phyloP scores from a whole-genome alignment of 2,888 invertebrate species.

The Charanyca ferruginea region DNA sequence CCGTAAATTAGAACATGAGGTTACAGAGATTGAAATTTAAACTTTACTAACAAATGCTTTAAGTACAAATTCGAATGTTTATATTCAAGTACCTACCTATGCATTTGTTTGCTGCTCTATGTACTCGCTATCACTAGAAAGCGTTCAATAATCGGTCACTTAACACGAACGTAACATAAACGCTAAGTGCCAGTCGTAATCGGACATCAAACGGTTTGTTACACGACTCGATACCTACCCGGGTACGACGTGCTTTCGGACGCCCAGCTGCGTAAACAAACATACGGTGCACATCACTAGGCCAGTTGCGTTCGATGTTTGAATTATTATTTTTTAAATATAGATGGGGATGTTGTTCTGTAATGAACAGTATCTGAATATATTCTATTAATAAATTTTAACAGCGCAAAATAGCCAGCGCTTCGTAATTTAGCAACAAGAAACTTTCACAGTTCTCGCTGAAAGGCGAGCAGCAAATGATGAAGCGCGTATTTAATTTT shows the following conservation, averaged over 20 bases:
- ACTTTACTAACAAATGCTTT: slow-evolving; percentile 34
- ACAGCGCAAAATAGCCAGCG: slow-evolving; percentile 19
- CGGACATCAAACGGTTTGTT: slow-evolving; percentile 79
- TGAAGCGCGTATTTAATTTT: slow-evolving; percentile 27
- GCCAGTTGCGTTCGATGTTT: slow-evolving; percentile 65
- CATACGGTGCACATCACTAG: slow-evolving; percentile 73
- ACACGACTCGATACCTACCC: slow-evolving; percentile 70
- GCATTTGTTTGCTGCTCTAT: slow-evolving; percentile 54
- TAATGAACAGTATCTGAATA: slow-evolving; percentile 35
- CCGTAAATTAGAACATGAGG: slow-evolving; percentile 50
- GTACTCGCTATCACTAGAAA: slow-evolving; percentile 70
- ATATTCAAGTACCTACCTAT: slow-evolving; percentile 33
- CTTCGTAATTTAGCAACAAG: slow-evolving; percentile 39
- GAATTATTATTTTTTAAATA: slow-evolving; percentile 59
- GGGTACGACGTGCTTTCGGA: slow-evolving; percentile 59
- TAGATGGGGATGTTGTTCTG: slow-evolving; percentile 53
- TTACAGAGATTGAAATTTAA: slow-evolving; percentile 16
- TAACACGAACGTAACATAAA: slow-evolving; percentile 76
- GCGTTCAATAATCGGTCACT: slow-evolving; percentile 79
- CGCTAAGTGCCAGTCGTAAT: slow-evolving; percentile 77
- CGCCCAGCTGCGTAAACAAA: slow-evolving; percentile 81
- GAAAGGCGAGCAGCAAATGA: slow-evolving; percentile 21
- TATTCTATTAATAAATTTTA: slow-evolving; percentile 34
- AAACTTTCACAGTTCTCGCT: slow-evolving; percentile 36
- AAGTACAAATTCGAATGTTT: slow-evolving; percentile 41